A percentile compares a stretch with the other conserved stretches of the same genome.
Conservation (phyloP, 92 coral and sea anemone genomes). For the Zoanthus gigantus region DNA sequence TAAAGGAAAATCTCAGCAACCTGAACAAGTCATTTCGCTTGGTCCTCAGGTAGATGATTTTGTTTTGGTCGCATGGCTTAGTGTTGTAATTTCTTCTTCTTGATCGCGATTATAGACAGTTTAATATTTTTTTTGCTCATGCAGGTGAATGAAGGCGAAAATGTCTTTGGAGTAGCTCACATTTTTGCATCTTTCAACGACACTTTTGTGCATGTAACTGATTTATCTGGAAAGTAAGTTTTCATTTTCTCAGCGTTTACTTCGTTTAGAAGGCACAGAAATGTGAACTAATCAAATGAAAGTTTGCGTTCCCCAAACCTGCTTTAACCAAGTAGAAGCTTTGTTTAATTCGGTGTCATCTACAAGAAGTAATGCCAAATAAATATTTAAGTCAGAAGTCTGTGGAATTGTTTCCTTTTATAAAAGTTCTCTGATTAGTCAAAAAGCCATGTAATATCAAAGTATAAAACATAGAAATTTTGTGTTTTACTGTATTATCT, state of each 20-base stretch:
- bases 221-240: constrained; percentile 96
- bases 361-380: no score
- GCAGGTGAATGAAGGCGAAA: constrained; percentile 95
- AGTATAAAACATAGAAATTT: no score
- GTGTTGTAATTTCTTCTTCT: background rate
- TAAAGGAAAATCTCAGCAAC: constrained; percentile 88
- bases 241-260: background rate
- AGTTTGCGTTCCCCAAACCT: no score
- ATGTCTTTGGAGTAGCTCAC: constrained; percentile 97
- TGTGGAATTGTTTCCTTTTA: no score
- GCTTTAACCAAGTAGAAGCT: no score
- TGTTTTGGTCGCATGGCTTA: constrained; percentile 12
- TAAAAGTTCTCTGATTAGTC: no score
- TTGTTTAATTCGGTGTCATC: no score
- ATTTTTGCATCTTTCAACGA: constrained; percentile 99
- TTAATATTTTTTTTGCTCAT: background rate
- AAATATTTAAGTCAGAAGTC: no score
- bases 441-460: no score
- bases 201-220: constrained; percentile 98
- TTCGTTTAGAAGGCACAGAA: no score
- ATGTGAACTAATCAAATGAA: no score
- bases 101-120: background rate
- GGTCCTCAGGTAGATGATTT: constrained; percentile 91
- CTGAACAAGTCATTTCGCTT: constrained; percentile 91
- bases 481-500: no score